Base-by-base conservation (phyloP, 2,113 vertebrate genomes). In the Anoplopoma fimbria region DNA sequence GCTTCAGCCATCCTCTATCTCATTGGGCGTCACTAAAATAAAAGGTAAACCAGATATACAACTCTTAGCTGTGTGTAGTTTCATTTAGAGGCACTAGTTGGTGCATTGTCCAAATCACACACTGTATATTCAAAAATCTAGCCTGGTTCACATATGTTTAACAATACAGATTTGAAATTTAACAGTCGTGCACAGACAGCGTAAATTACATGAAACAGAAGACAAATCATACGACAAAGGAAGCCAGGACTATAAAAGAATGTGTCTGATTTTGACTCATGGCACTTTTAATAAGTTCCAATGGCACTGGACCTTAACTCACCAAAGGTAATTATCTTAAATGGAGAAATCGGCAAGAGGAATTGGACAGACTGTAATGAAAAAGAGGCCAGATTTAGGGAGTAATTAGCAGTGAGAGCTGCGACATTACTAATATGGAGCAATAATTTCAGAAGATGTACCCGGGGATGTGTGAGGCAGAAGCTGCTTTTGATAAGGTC, bases 401-500 rank as follows among this genome's bases (percentile, higher is more conserved):
- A 69, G 63, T 82, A 88, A 85, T 85, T 82, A 88, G 74, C 67
- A 73, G 61, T 14, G 17, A 17, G 31, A 77, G 62, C 60, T 69
- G 75, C 51, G 1, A 64, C 55, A 68, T 74, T 49, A 51, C 67
- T 77, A 85, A 77, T 80, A 77, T 60, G 71, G 14, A 80, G 72
- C 29, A 51, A 74, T 86, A 5, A 76, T 69, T 80, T 65, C 69
- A 70, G 34, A 69, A 74, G 60, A 83, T 81, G 27, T 42, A 49
- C 62, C 33, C 21, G 29, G 31, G 68, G 53, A 10, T 64, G 58
- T 62, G 73, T 60, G 58, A 86, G 57, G 79, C 62, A 57, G 83
- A 77, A 74, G 63, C 73, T 74, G 63, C 63, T 69, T 74, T 61
- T 81, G 68, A 88, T 83, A 88, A 88, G 83, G 87, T 86, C 83